Percentiles rank a stretch among this genome's conserved stretches.
Conservation (phyloP, 2,797 vertebrate genomes). For the Micromesistius poutassou region DNA sequence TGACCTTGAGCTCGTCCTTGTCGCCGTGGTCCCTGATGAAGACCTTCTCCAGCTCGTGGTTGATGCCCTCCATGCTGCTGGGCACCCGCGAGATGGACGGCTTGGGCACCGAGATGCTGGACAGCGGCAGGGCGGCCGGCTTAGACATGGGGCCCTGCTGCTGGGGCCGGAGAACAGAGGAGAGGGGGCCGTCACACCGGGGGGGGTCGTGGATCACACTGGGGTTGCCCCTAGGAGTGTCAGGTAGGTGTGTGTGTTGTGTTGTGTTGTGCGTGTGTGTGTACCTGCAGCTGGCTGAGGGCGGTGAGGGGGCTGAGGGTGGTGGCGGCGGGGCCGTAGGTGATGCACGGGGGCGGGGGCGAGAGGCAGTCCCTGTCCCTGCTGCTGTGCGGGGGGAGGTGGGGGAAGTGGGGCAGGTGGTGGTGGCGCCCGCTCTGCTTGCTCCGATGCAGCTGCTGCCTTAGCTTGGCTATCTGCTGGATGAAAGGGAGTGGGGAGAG, state of each 20-base stretch:
- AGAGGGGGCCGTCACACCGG: too few species aligned
- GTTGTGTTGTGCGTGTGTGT: slow-evolving; percentile 4
- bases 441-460: slow-evolving; percentile 82
- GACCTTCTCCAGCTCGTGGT: slow-evolving; percentile 96
- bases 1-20: slow-evolving; percentile 91
- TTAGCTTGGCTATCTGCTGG: slow-evolving; percentile 82
- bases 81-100: slow-evolving; percentile 89
- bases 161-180: too few species aligned
- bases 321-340: slow-evolving; percentile 57
- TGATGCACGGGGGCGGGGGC: slow-evolving; percentile 76
- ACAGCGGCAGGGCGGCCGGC: slow-evolving; percentile 88
- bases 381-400: neutral
- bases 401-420: neutral
- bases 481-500: neutral
- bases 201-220: too few species aligned
- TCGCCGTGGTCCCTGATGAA: slow-evolving; percentile 92
- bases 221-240: neutral
- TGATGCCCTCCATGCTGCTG: slow-evolving; percentile 98
- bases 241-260: too few species aligned
- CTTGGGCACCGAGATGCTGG: slow-evolving; percentile 93
- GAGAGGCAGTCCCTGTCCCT: slow-evolving; percentile 80
- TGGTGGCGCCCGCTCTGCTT: slow-evolving; percentile 79
- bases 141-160: slow-evolving; percentile 83
- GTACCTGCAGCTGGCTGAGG: slow-evolving; percentile 82
- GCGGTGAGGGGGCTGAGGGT: slow-evolving; percentile 66